Base-by-base conservation (phyloP, 2,888 invertebrate genomes). In the Acanthacorydalis orientalis region DNA sequence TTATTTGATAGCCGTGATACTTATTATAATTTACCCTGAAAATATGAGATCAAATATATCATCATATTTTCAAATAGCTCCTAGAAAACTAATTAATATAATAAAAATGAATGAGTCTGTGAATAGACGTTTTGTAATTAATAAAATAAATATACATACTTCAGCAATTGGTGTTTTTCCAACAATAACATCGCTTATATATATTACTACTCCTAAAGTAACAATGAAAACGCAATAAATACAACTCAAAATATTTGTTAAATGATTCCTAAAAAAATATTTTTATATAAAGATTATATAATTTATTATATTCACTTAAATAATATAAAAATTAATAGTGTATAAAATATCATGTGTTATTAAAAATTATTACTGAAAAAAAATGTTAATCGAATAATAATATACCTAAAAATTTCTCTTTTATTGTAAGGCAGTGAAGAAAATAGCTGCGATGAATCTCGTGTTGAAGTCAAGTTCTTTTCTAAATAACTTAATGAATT, bases 191-290 rank as follows among this genome's bases (percentile, higher is more conserved):
- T 81, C 79, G 43, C 73, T 71, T 32, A 79, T 59, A 55, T 79
- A 78, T 33, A 82, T 67, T 3, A 82, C 74, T 7, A 77, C 54
- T 32, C 83, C 83, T 31, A 80, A 61, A 23, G 80, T 78, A 4
- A 83, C 72, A 50, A 83, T 60, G 53, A 81, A 68, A 52, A 82
- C 71, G 39, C 79, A 80, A 56, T 83, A 83, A 56, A 80, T 74
- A 51, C 76, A 73, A 59, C 82, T 81, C 53, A 77, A 60, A 46
- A 78, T 73, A 44, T 73, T 67, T 4, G 77, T 73, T 52, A 78
- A 58, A 56, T 75, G 73, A 56, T 70, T 69, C 53, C 80, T 80
- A 68, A 49, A 71, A 69, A 9, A 37, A 37, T 4, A 35, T 11
- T 11, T 9, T 34, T 35, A 35, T 35, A n/a, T 43, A 10, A 41